These are phyloP conservation scores for Mercenaria mercenaria DNA, from an alignment of 1,140 invertebrate genomes.

Conservation along the genomic window DNA sequence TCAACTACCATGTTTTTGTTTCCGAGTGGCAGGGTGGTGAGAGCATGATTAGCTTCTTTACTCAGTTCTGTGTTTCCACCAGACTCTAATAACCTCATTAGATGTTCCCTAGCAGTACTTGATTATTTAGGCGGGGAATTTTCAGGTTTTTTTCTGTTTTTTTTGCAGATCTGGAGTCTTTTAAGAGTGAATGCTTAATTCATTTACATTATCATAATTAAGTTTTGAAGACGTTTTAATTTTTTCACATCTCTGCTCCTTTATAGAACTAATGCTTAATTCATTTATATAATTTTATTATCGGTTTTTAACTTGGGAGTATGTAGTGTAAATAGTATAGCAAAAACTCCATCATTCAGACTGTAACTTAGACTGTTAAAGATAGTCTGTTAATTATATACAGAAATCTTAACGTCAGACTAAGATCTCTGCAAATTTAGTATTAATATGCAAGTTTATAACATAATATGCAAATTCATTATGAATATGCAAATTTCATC, in stretches of 20 bases:
- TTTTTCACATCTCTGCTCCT: too few relatives aligned
- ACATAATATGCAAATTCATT: not conserved
- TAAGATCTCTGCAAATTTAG: too few relatives aligned
- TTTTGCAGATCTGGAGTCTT: not conserved
- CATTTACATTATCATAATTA: not conserved
- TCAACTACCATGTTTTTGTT: constrained; percentile 17
- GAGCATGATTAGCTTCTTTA: constrained; percentile 3
- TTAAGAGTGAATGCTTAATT: not conserved
- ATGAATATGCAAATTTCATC: not conserved
- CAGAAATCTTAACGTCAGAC: too few relatives aligned
- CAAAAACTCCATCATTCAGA: too few relatives aligned
- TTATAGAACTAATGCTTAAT: too few relatives aligned
- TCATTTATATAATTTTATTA: too few relatives aligned
- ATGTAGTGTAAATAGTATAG: too few relatives aligned
- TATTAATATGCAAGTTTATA: too few relatives aligned
- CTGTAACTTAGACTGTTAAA: too few relatives aligned
- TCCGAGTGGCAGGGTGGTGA: constrained; percentile 5
- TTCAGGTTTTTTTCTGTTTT: not conserved
- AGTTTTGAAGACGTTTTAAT: too few relatives aligned
- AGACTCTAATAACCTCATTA: constrained; percentile 2
- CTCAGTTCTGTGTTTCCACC: not conserved
- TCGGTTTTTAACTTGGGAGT: too few relatives aligned
- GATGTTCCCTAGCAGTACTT: not conserved
- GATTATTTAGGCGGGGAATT: constrained; percentile 7
- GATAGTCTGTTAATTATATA: too few relatives aligned